A percentile compares a stretch with the other conserved stretches of the same genome.
These are phyloP conservation scores for Phyto melanocephala DNA, from an alignment of 2,888 invertebrate genomes.

Conservation along the genomic window DNA sequence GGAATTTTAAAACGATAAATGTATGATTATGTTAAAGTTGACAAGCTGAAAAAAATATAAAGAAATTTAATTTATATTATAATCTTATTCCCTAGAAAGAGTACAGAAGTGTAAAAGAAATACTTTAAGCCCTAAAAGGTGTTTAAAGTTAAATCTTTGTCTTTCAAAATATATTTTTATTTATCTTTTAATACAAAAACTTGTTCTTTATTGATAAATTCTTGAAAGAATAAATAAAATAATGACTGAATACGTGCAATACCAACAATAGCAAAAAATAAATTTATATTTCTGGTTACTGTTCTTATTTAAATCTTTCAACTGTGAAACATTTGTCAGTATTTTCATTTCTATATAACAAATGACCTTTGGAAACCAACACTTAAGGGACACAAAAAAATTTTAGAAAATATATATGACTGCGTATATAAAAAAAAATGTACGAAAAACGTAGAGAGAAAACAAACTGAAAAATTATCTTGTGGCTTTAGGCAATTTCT, in stretches of 20 bases:
- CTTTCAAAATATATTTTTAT: background rate
- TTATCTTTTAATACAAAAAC: conserved; percentile 8
- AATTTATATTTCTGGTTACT: conserved; percentile 8
- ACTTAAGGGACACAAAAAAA: conserved; percentile 3
- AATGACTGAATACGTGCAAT: background rate
- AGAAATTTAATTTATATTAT: too few relatives aligned
- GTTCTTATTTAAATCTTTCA: conserved; percentile 20
- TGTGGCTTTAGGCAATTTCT: conserved; percentile 50
- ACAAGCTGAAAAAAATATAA: too few relatives aligned
- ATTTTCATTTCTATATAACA: conserved; percentile 41
- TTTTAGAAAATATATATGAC: too few relatives aligned
- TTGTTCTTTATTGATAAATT: conserved; percentile 48
- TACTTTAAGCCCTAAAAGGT: background rate
- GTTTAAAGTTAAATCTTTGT: background rate
- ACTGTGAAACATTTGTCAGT: conserved; percentile 34
- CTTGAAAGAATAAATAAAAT: background rate
- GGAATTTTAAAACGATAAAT: too few relatives aligned
- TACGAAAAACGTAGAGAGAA: background rate
- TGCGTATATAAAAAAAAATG: too few relatives aligned
- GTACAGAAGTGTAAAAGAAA: background rate
- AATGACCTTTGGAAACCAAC: conserved; percentile 52
- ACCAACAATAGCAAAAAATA: background rate
- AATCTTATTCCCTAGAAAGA: too few relatives aligned
- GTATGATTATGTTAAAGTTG: too few relatives aligned
- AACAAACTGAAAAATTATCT: conserved; percentile 41